Evolutionary conservation across 2,888 invertebrate species (phyloP).

Genomic region (Rotaria macrura): DNA sequence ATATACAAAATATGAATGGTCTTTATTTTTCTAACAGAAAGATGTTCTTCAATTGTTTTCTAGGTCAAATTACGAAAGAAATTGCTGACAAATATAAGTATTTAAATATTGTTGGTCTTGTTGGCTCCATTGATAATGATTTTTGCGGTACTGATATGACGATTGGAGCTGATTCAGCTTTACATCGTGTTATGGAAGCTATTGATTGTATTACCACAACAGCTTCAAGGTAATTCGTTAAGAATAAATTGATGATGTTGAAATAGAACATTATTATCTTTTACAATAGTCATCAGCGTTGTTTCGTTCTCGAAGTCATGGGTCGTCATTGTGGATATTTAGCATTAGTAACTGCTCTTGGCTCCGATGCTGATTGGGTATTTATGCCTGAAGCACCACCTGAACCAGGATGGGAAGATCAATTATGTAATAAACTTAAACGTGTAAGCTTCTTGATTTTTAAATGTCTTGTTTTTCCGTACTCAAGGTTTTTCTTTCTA

Average conservation of each 20-base stretch:
- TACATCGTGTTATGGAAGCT: conserved; percentile 94
- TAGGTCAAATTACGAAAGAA: conserved; percentile 62
- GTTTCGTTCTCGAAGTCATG: conserved; percentile 99
- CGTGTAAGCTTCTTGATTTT: conserved; percentile 50
- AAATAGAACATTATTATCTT: background rate
- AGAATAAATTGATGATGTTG: background rate
- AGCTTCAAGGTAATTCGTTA: conserved; percentile 62
- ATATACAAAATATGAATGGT: conserved; percentile 35
- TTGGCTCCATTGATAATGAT: conserved; percentile 98
- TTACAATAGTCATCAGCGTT: conserved; percentile 72
- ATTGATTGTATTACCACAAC: conserved; percentile 96
- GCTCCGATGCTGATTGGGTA: conserved; percentile 89
- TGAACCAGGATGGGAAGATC: conserved; percentile 75
- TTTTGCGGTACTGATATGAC: conserved; percentile 99
- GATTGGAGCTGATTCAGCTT: conserved; percentile 91
- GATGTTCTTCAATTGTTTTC: conserved; percentile 39
- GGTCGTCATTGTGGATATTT: conserved; percentile 99
- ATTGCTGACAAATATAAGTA: conserved; percentile 63
- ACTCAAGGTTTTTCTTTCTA: conserved; percentile 39
- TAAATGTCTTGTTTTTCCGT: background rate
- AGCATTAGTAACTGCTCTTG: conserved; percentile 84
- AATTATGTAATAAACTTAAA: conserved; percentile 83
- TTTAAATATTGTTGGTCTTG: conserved; percentile 88
- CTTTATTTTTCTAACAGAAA: conserved; percentile 41
- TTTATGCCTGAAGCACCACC: conserved; percentile 97